Conservation (phyloP, 1,140 invertebrate genomes). For the Spodoptera frugiperda region DNA sequence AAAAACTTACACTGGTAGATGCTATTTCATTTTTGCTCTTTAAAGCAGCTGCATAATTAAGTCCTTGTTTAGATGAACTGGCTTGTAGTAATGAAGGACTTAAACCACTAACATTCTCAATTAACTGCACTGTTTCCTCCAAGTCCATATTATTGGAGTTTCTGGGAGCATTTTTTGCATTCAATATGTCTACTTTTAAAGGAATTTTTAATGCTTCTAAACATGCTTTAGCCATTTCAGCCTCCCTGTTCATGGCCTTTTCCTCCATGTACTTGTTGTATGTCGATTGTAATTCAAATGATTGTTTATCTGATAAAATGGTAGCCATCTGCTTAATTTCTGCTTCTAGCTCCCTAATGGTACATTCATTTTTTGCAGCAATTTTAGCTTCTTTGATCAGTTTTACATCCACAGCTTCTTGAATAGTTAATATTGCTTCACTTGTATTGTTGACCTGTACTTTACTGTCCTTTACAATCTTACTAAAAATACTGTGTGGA, state of each 20-base stretch:
- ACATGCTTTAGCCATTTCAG: constrained; percentile 78
- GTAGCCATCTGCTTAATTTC: constrained; percentile 82
- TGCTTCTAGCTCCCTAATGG: constrained; percentile 76
- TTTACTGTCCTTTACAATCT: constrained; percentile 78
- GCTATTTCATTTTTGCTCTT: constrained; percentile 65
- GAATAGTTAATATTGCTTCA: constrained; percentile 78
- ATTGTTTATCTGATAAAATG: constrained; percentile 78
- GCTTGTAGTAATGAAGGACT: constrained; percentile 64
- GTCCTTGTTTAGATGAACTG: constrained; percentile 61
- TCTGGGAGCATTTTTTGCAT: constrained; percentile 65
- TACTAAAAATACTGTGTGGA: constrained; percentile 74
- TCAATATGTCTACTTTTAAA: constrained; percentile 68
- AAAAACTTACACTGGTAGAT: constrained; percentile 74
- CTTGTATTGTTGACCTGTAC: constrained; percentile 73
- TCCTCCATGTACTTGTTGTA: constrained; percentile 71
- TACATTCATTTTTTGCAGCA: constrained; percentile 78
- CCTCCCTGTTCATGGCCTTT: constrained; percentile 68
- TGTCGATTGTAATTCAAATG: constrained; percentile 64
- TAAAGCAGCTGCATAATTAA: constrained; percentile 74
- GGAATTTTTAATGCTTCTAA: constrained; percentile 72
- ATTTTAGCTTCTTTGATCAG: constrained; percentile 76
- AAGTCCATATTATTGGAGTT: constrained; percentile 61
- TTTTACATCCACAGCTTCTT: constrained; percentile 76
- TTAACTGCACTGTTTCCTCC: constrained; percentile 59
- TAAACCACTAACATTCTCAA: constrained; percentile 63